Percentiles rank a stretch among this genome's conserved stretches.
These are phyloP conservation scores for Chaetura pelagica DNA, from an alignment of 2,113 vertebrate species.

Conservation along the genomic window DNA sequence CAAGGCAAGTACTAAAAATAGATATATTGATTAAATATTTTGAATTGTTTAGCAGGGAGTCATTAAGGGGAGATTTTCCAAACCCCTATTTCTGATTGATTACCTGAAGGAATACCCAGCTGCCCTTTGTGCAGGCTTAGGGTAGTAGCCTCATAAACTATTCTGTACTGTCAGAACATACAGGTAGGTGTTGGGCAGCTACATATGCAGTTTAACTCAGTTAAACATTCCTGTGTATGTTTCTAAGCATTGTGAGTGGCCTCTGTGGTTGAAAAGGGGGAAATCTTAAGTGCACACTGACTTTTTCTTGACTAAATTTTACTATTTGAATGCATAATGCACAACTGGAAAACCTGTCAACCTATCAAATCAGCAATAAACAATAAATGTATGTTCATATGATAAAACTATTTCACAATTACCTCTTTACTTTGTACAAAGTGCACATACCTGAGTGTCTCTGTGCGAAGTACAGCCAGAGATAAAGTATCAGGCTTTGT, in stretches of 20 bases:
- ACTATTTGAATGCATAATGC: background rate
- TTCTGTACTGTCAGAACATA: background rate
- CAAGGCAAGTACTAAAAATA: background rate
- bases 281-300: background rate
- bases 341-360: background rate
- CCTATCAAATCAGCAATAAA: background rate
- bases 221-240: background rate
- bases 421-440: background rate
- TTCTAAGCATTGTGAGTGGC: background rate
- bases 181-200: background rate
- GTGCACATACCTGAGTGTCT: background rate
- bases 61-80: background rate
- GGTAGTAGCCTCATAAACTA: background rate
- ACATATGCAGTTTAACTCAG: background rate
- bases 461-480: conserved; percentile 35
- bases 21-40: background rate
- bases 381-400: background rate
- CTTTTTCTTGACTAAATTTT: background rate
- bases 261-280: background rate
- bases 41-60: background rate
- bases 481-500: conserved; percentile 29
- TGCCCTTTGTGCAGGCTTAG: background rate
- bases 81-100: background rate
- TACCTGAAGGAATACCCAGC: background rate
- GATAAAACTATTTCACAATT: background rate